Conservation (phyloP, 2,888 invertebrate genomes). For the Nomada fucata region DNA sequence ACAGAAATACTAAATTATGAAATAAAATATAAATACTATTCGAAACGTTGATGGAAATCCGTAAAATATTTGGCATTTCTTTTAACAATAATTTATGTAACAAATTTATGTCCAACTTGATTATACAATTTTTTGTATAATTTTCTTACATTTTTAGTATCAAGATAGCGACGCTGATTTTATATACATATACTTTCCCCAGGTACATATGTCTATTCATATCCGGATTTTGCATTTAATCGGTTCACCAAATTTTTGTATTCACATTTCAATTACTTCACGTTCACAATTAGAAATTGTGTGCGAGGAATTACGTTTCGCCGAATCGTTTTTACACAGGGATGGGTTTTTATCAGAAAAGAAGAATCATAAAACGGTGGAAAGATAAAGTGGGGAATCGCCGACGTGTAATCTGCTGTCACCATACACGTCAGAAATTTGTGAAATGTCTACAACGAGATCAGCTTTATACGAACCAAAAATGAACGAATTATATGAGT, state of each 20-base stretch:
- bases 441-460: slow-evolving; percentile 7
- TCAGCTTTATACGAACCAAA: not conserved
- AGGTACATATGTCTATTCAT: not conserved
- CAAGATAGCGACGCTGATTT: not conserved
- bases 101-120: not conserved
- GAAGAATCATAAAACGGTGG: slow-evolving; percentile 10
- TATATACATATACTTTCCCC: not conserved
- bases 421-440: slow-evolving; percentile 23
- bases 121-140: too few species aligned
- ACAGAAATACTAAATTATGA: not conserved
- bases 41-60: too few species aligned
- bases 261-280: not conserved
- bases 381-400: slow-evolving; percentile 12
- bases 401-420: slow-evolving; percentile 13
- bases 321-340: not conserved
- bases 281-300: not conserved
- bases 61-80: too few species aligned
- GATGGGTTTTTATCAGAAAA: slow-evolving; percentile 20
- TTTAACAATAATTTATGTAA: not conserved
- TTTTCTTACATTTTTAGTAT: not conserved
- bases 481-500: not conserved
- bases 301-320: not conserved
- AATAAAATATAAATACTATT: not conserved
- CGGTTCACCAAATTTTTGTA: not conserved
- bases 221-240: not conserved